Conservation (phyloP, 2,113 vertebrate species). For the Pteropus alecto region DNA sequence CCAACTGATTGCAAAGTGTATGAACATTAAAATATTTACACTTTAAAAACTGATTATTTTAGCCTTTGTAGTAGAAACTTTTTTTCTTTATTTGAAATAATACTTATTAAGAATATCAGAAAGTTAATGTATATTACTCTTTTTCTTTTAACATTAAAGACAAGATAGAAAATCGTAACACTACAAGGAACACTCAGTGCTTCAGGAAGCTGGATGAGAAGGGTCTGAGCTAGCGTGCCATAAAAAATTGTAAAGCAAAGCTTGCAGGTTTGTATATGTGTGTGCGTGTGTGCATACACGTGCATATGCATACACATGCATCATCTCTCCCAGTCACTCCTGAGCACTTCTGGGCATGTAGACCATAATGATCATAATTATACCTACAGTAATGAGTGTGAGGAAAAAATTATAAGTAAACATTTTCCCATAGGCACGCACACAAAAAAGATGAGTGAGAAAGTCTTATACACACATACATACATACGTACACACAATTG, state of each 20-base stretch:
- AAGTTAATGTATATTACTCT: background rate
- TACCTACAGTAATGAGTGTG: background rate
- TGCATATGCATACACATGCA: fast-evolving
- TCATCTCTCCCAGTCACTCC: background rate
- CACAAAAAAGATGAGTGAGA: background rate
- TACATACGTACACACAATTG: background rate
- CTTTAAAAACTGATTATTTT: background rate
- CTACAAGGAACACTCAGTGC: background rate
- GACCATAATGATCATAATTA: background rate
- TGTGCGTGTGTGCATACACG: background rate
- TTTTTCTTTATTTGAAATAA: background rate
- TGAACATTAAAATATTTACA: background rate
- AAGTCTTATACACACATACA: background rate
- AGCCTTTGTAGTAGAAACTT: background rate
- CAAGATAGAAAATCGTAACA: background rate
- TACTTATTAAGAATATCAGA: background rate
- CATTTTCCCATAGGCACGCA: background rate
- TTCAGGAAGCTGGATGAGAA: background rate
- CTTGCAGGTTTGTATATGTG: background rate
- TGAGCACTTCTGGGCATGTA: background rate
- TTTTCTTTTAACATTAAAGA: background rate
- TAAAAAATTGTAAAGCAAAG: background rate
- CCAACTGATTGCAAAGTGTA: background rate
- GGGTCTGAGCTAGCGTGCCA: background rate
- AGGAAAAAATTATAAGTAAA: slow-evolving; percentile 19